Evolutionary conservation across 2,888 invertebrate species (phyloP), one percentile per base, ranked within the genome.

Genomic region (Eulithis prunata): DNA sequence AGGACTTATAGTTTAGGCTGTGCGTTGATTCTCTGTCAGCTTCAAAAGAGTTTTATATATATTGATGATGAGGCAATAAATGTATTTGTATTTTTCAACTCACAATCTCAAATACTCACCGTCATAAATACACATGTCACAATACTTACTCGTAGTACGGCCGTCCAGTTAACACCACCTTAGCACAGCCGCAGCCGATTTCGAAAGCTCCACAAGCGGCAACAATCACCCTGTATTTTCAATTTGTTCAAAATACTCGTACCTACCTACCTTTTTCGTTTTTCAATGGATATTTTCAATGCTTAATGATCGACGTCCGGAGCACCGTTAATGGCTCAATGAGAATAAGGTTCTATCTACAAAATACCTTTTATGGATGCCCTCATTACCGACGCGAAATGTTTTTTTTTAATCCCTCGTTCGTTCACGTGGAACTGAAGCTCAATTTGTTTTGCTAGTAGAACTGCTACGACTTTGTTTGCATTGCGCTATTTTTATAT

Each of bases 191-290:
- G 57, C 57, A 49, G 12, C 77, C 77, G 76, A 80, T 77, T 78
- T 75, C 71, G 61, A 75, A 81, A 81, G 79, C 79, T 75, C 78
- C 76, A 70, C 77, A 67, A 74, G 74, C 72, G 66, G 63, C 71
- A 71, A 79, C 78, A 81, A 79, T 78, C 64, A 47, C 65, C 38
- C 64, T 70, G 74, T 72, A 76, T 78, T 81, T 80, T 75, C 82
- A 81, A 82, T 82, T 79, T 75, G 74, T 76, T 66, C 13, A 12
- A 71, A 68, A 62, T 65, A 61, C 64, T 65, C 62, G 64, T 63
- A 74, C 72, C n/a, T n/a, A n/a, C n/a, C n/a, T n/a, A n/a, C n/a
- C 71, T 71, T 74, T 73, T 72, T 61, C 62, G 60, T 62, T 62
- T 57, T 71, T 64, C 69, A 69, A 64, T 69, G 68, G 65, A 70